Base-by-base conservation (phyloP, 2,113 vertebrate species). In the Crotalus horridus region DNA sequence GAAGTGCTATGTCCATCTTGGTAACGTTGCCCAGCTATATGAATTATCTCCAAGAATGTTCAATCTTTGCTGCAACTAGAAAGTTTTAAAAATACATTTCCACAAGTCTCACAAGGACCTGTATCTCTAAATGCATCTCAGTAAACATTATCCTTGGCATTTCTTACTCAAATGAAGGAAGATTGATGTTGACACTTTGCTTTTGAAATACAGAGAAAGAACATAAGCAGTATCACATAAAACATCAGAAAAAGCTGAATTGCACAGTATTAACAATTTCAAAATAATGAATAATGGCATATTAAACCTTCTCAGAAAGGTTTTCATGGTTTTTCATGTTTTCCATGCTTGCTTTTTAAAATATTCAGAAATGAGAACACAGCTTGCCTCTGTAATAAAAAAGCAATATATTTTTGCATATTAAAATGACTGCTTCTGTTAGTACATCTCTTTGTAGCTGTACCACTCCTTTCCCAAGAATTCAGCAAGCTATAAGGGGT, bases 1-100 rank as follows among this genome's bases (percentile, higher is more conserved):
- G 61, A 56, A 93, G 5, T 93, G n/a, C 89, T 96, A 61, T 87
- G 90, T 23, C 85, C 85, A 95, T 54, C 69, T 93, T 95, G 95
- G 56, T 95, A 92, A 29, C 12, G 88, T 21, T 93, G 29, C 87
- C 92, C 26, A 74, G 61, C 58, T 90, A 93, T 51, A 74, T 39
- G 12, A 39, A 89, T 87, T 87, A 55, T 81, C 89, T 86, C 46
- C 15, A 64, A 90, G 89, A 43, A 91, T 2, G 15, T 93, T 11
- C 33, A 64, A 29, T 91, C 43, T 81, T 15, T 4, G 53, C 90
- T 87, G 85, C 92, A 87, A 26, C 94, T 85, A 86, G 88, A 1
- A 0, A 23, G 92, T 26, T 29, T 59, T 7, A 64, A 54, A 15
- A 61, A 61, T 20, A 33, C 10, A 54, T 48, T 91, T 43, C 8